phyloP scores from a whole-genome alignment of 2,797 vertebrate genomes.

The Cephalopachus bancanus region DNA sequence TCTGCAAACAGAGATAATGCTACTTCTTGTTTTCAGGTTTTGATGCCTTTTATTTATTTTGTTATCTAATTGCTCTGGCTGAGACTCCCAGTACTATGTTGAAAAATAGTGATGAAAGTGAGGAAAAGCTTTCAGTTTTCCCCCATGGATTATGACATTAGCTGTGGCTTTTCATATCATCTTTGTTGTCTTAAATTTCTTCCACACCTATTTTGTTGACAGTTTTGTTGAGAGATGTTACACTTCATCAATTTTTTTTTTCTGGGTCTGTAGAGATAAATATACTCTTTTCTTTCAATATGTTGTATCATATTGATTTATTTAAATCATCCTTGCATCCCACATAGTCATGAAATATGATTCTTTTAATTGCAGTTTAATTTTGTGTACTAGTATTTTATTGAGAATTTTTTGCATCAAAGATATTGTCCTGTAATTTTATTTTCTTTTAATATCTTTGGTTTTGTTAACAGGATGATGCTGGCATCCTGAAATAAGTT shows the following conservation, averaged over 20 bases:
- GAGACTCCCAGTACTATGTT: neutral
- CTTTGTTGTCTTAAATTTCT: neutral
- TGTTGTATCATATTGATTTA: neutral
- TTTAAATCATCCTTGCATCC: neutral
- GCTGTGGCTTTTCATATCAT: neutral
- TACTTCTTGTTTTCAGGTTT: neutral
- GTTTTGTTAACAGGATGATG: neutral
- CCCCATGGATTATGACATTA: neutral
- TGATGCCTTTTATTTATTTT: neutral
- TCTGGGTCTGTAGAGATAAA: neutral
- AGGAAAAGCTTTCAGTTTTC: neutral
- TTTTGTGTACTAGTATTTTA: neutral
- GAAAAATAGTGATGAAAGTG: too few species aligned
- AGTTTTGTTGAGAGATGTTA: neutral
- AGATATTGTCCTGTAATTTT: neutral
- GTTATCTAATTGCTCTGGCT: neutral
- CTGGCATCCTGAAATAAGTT: neutral
- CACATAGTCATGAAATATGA: neutral
- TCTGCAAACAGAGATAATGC: neutral
- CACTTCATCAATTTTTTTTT: neutral
- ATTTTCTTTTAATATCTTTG: neutral
- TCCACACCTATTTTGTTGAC: neutral
- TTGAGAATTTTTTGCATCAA: neutral
- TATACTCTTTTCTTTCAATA: neutral
- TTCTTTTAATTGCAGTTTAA: neutral